A percentile compares a stretch with the other conserved stretches of the same genome.
phyloP scores from a whole-genome alignment of 1,140 invertebrate species.

The Ceratina japonica region DNA sequence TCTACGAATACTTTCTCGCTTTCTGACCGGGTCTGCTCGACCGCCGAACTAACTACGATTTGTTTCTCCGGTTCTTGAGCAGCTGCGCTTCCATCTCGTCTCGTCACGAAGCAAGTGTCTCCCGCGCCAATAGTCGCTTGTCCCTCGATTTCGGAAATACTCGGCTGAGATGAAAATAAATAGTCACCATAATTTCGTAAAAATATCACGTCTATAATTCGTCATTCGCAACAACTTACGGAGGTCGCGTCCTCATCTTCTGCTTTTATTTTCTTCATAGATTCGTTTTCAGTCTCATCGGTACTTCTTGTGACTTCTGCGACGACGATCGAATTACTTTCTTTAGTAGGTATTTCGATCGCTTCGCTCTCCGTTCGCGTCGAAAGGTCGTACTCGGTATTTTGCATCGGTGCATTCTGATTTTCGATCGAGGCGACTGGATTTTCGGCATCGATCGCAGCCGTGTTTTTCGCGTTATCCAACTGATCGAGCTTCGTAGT shows the following conservation, averaged over 20 bases:
- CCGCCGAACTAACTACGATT: no score
- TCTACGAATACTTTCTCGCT: background rate
- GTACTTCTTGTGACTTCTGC: background rate
- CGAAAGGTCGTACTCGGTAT: background rate
- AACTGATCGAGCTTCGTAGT: background rate
- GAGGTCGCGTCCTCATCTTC: background rate
- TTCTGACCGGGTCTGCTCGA: background rate
- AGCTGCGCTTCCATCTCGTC: background rate
- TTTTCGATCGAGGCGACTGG: background rate
- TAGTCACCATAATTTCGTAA: background rate
- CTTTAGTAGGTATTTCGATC: background rate
- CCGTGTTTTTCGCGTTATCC: background rate
- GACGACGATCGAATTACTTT: background rate
- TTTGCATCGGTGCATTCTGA: background rate
- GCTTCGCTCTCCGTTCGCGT: background rate
- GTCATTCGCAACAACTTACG: background rate
- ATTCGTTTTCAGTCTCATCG: background rate
- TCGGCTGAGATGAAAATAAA: background rate
- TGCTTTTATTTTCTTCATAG: background rate
- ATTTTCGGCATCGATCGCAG: background rate
- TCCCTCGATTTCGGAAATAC: background rate
- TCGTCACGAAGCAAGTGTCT: background rate
- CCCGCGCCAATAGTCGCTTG: constrained; percentile 7
- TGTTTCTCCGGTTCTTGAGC: background rate
- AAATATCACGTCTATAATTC: no score